These are phyloP conservation scores for Excalfactoria chinensis DNA, from an alignment of 2,113 vertebrate species.

Conservation along the genomic window DNA sequence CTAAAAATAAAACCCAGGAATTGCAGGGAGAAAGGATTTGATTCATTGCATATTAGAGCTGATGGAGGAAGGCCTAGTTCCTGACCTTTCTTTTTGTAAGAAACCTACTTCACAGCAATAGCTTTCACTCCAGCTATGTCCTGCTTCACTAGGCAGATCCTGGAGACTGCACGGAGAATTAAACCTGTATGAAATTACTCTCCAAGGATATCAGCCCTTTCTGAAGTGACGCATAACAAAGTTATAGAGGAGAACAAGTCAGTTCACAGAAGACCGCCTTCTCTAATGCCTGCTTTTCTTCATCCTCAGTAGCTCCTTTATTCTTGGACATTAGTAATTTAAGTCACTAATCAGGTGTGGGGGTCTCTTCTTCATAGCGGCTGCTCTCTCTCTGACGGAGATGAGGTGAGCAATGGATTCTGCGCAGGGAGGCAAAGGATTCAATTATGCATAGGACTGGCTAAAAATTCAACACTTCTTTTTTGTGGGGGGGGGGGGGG, in stretches of 20 bases:
- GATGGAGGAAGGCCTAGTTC: accelerated
- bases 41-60: not conserved
- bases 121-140: not conserved
- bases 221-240: not conserved
- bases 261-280: not conserved
- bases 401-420: not conserved
- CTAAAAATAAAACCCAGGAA: not conserved
- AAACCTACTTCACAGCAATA: not conserved
- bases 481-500: no score
- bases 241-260: not conserved
- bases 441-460: not conserved
- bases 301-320: not conserved
- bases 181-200: accelerated
- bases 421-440: not conserved
- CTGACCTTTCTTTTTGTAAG: not conserved
- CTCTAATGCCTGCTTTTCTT: not conserved
- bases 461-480: not conserved
- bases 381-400: not conserved
- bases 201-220: not conserved
- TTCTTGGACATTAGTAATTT: not conserved
- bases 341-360: not conserved
- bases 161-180: not conserved
- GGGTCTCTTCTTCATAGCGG: not conserved
- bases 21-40: not conserved
- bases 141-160: not conserved